Conservation (phyloP, 1,140 invertebrate species). For the Drosophila nasuta region DNA sequence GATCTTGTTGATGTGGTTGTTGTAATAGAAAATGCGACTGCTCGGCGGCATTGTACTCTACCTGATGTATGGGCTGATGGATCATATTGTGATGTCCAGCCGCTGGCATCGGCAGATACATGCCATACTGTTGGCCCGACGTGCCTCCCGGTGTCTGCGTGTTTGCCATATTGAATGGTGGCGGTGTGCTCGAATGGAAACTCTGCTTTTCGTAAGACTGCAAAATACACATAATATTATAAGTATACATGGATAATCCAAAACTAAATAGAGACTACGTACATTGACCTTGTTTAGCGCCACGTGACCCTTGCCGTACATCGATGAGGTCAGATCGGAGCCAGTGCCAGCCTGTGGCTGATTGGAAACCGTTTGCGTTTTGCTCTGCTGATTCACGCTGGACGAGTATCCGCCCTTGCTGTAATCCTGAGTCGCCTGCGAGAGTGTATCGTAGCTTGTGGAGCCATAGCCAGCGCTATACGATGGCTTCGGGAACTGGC, state of each 20-base stretch:
- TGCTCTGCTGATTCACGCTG: slow-evolving; percentile 85
- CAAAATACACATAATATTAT: slow-evolving; percentile 1
- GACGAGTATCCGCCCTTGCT: slow-evolving; percentile 86
- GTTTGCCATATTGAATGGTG: slow-evolving; percentile 91
- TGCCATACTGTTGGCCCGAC: slow-evolving; percentile 88
- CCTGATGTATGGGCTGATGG: slow-evolving; percentile 92
- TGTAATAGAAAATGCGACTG: slow-evolving; percentile 35
- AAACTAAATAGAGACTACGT: slow-evolving; percentile 64
- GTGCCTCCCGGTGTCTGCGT: slow-evolving; percentile 90
- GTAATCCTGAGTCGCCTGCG: slow-evolving; percentile 87
- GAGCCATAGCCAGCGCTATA: slow-evolving; percentile 88
- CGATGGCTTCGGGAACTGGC: slow-evolving; percentile 89
- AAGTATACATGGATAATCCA: background rate
- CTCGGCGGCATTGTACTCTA: slow-evolving; percentile 72
- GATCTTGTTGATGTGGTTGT: slow-evolving; percentile 20
- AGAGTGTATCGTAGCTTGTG: slow-evolving; percentile 89
- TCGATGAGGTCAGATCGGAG: slow-evolving; percentile 88
- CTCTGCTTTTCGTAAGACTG: slow-evolving; percentile 94
- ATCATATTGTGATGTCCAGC: slow-evolving; percentile 88
- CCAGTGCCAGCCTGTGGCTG: slow-evolving; percentile 87
- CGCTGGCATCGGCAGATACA: slow-evolving; percentile 91
- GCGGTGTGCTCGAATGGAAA: slow-evolving; percentile 93
- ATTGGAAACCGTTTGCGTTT: slow-evolving; percentile 86
- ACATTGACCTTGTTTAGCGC: slow-evolving; percentile 91
- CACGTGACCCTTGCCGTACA: slow-evolving; percentile 91